Evolutionary conservation across 2,797 vertebrate genomes (phyloP).

Genomic region (Rhynchonycteris naso): DNA sequence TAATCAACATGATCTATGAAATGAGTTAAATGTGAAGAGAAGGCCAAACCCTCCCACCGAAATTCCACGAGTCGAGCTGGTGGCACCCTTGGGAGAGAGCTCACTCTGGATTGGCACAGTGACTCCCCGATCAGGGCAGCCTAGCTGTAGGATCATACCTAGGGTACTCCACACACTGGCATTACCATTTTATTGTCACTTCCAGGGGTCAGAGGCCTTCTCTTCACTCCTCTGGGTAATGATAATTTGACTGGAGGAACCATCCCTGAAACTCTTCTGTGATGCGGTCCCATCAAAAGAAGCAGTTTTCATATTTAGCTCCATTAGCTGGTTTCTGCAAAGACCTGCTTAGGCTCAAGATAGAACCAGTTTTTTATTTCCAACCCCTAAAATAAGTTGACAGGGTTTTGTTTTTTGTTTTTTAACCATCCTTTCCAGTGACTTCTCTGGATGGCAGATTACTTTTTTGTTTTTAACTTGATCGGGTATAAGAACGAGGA

Average conservation of each 20-base stretch:
- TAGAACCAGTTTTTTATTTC: conserved; percentile 71
- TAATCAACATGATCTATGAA: background rate
- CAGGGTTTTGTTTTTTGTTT: conserved; percentile 51
- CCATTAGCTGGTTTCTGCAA: background rate
- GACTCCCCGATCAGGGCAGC: background rate
- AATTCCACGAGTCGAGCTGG: background rate
- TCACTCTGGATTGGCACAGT: background rate
- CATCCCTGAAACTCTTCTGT: background rate
- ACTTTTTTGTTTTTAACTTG: conserved; percentile 63
- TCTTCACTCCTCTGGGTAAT: background rate
- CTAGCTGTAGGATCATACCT: background rate
- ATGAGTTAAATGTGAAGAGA: background rate
- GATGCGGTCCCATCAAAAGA: background rate
- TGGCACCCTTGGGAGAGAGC: too few species aligned
- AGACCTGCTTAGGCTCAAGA: conserved; percentile 15
- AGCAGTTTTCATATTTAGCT: background rate
- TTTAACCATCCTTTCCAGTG: conserved; percentile 71
- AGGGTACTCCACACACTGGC: background rate
- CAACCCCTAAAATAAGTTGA: conserved; percentile 70
- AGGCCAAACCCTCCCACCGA: background rate
- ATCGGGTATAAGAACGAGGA: conserved; percentile 37
- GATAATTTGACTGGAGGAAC: background rate
- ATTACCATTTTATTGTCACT: too few species aligned
- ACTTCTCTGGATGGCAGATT: conserved; percentile 71
- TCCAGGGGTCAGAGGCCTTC: background rate